phyloP scores from a whole-genome alignment of 2,113 vertebrate genomes.

The Oreotrochilus melanogaster region DNA sequence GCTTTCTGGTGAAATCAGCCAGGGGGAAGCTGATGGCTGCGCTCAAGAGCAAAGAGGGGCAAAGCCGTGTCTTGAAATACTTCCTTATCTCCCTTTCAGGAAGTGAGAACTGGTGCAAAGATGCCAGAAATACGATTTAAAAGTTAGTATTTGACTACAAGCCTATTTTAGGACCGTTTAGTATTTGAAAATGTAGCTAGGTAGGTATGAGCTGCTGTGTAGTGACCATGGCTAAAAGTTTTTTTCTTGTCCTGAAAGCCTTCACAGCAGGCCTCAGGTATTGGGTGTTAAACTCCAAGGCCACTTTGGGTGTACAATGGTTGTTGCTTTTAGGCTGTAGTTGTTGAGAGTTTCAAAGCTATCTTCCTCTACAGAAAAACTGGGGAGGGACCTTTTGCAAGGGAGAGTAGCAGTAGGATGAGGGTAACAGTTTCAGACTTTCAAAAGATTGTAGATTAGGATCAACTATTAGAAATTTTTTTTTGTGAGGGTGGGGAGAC shows the following conservation, averaged over 20 bases:
- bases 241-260: not conserved
- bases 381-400: too few relatives aligned
- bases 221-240: not conserved
- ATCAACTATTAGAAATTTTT: too few relatives aligned
- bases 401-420: too few relatives aligned
- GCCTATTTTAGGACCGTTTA: not conserved
- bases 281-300: not conserved
- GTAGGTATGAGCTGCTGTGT: fast-evolving
- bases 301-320: not conserved
- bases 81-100: not conserved
- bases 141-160: not conserved
- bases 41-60: not conserved
- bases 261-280: not conserved
- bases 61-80: not conserved
- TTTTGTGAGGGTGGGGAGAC: too few relatives aligned
- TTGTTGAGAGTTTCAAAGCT: not conserved
- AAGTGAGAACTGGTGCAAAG: not conserved
- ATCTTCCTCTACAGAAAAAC: too few relatives aligned
- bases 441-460: too few relatives aligned
- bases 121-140: not conserved
- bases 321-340: not conserved
- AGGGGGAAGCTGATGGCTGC: not conserved
- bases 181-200: not conserved
- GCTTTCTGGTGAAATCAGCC: not conserved
- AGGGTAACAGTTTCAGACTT: too few relatives aligned